phyloP scores from a whole-genome alignment of 2,797 vertebrate species.

The Danio kyathit region DNA sequence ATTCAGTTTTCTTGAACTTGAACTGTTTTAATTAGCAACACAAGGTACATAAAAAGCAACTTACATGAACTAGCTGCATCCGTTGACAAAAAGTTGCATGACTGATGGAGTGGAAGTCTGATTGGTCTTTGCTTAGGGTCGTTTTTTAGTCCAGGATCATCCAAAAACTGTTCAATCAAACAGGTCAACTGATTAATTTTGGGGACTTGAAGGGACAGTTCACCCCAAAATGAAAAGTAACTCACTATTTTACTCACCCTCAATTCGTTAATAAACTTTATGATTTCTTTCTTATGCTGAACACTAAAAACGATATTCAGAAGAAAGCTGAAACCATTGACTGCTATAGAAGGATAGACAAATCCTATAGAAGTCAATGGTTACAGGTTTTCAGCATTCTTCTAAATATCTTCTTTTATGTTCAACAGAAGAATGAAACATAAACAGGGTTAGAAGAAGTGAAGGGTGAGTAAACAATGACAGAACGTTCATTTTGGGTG shows the following conservation, averaged over 20 bases:
- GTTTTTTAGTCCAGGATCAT: constrained; percentile 79
- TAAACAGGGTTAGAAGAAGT: no score
- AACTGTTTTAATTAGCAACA: not conserved
- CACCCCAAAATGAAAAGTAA: not conserved
- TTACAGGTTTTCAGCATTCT: no score
- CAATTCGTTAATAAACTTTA: no score
- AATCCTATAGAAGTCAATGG: no score
- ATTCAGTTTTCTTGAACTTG: not conserved
- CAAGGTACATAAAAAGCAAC: constrained; percentile 28
- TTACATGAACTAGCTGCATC: constrained; percentile 61
- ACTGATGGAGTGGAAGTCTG: constrained; percentile 77
- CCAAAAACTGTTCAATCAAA: constrained; percentile 74
- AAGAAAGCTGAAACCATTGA: not conserved
- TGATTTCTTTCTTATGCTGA: no score
- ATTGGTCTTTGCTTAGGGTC: constrained; percentile 76
- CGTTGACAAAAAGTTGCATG: constrained; percentile 60
- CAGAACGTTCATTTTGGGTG: no score
- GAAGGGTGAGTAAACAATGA: no score
- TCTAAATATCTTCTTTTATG: no score
- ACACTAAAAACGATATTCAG: not conserved
- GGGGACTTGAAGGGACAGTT: not conserved
- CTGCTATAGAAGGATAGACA: no score
- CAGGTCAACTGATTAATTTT: not conserved
- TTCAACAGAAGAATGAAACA: no score
- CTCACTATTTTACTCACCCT: no score